These are phyloP conservation scores for Melanchra persicariae DNA, from an alignment of 2,888 invertebrate species.

Conservation along the genomic window DNA sequence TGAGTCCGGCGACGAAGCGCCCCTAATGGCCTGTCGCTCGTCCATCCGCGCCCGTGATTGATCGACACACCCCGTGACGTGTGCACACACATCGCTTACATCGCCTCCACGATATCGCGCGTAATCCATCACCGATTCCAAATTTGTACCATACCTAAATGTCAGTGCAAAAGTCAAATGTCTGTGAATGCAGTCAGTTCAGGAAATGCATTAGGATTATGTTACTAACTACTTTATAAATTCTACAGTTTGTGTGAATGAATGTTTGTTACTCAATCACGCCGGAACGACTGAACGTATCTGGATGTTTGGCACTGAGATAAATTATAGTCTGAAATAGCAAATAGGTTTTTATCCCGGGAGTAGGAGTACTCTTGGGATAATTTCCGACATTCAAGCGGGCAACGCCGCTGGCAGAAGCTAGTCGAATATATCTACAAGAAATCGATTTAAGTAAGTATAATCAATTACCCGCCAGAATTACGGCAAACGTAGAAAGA, in stretches of 20 bases:
- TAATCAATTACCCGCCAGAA: constrained; percentile 31
- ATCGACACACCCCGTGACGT: constrained; percentile 86
- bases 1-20: constrained; percentile 79
- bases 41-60: constrained; percentile 88
- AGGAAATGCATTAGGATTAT: neutral
- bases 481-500: constrained; percentile 46
- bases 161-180: constrained; percentile 59
- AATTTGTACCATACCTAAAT: constrained; percentile 73
- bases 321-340: too few relatives aligned
- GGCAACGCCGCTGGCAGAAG: too few relatives aligned
- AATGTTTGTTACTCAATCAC: too few relatives aligned
- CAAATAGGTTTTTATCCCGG: too few relatives aligned
- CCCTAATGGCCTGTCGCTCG: constrained; percentile 89
- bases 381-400: too few relatives aligned
- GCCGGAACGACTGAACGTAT: too few relatives aligned
- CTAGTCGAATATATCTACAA: neutral
- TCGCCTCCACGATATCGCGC: constrained; percentile 78
- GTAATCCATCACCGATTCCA: constrained; percentile 85
- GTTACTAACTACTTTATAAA: too few relatives aligned
- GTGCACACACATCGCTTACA: constrained; percentile 84
- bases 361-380: too few relatives aligned
- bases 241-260: too few relatives aligned
- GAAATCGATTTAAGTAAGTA: constrained; percentile 18
- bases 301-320: too few relatives aligned
- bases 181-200: constrained; percentile 8